Conservation (phyloP, 1,140 invertebrate species). For the Heliconius congener region DNA sequence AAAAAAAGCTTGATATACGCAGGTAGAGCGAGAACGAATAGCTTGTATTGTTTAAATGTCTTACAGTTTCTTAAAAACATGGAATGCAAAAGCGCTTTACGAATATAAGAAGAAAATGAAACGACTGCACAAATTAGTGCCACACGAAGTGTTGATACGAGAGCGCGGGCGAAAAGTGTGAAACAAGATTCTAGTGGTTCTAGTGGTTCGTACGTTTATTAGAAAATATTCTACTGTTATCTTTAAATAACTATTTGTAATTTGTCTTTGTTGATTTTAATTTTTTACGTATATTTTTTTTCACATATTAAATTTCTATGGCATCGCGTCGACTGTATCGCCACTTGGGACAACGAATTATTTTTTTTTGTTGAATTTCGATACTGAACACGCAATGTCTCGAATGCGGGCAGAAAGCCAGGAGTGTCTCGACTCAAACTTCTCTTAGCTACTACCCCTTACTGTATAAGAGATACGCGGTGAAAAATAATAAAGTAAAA, state of each 20-base stretch:
- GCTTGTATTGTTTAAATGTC: background rate
- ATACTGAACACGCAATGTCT: too few relatives aligned
- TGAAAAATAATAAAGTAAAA: too few relatives aligned
- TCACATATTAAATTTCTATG: too few relatives aligned
- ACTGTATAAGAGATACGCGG: too few relatives aligned
- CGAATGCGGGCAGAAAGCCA: too few relatives aligned
- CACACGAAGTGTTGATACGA: slow-evolving; percentile 12
- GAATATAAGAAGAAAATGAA: slow-evolving; percentile 5
- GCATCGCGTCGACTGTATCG: too few relatives aligned
- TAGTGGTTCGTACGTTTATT: background rate
- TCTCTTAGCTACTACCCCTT: too few relatives aligned
- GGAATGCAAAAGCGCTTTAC: background rate
- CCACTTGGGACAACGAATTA: too few relatives aligned
- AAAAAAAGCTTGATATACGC: too few relatives aligned
- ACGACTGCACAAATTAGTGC: slow-evolving; percentile 12
- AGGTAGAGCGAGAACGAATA: background rate
- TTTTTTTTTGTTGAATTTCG: too few relatives aligned
- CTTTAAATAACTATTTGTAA: background rate
- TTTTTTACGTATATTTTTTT: too few relatives aligned
- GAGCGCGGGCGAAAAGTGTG: background rate
- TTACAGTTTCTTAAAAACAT: slow-evolving; percentile 1
- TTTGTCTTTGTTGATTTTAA: background rate
- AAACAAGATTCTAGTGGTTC: background rate
- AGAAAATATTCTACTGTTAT: background rate
- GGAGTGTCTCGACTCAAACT: too few relatives aligned